Evolutionary conservation across 2,888 invertebrate species (phyloP).

Genomic region (Cryptocephalus primarius): DNA sequence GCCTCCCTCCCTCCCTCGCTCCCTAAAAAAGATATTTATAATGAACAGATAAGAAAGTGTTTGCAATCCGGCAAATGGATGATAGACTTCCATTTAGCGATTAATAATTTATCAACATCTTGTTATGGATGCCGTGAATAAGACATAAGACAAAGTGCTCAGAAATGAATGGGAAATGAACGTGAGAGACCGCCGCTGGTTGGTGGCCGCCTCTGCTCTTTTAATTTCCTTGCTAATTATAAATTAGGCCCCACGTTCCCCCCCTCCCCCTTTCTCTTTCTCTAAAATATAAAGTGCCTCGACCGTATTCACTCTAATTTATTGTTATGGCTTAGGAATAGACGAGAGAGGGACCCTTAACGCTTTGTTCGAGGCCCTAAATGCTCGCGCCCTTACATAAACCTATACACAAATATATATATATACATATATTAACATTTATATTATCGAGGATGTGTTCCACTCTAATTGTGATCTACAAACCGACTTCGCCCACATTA

Average conservation of each 20-base stretch:
- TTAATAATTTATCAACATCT: conserved; percentile 34
- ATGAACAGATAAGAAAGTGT: conserved; percentile 3
- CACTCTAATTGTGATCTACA: no score
- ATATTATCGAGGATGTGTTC: no score
- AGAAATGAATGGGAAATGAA: conserved; percentile 33
- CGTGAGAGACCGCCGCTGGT: conserved; percentile 24
- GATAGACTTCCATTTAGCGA: conserved; percentile 25
- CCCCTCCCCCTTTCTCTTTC: no score
- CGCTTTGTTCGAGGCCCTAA: not conserved
- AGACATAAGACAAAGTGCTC: conserved; percentile 34
- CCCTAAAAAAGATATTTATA: conserved; percentile 5
- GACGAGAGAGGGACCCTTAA: not conserved
- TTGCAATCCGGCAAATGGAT: conserved; percentile 17
- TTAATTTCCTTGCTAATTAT: conserved; percentile 24
- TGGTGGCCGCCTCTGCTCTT: conserved; percentile 18
- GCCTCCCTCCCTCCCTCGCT: no score
- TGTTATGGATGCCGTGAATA: conserved; percentile 35
- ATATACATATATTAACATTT: no score
- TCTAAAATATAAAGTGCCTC: not conserved
- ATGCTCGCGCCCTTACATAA: no score
- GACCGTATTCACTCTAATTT: not conserved
- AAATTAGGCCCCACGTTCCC: conserved; percentile 15
- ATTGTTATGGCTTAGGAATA: not conserved
- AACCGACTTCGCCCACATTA: no score
- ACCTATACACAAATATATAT: no score